Conservation (phyloP, 2,113 vertebrate genomes). For the Oxygymnocypris stewartii region DNA sequence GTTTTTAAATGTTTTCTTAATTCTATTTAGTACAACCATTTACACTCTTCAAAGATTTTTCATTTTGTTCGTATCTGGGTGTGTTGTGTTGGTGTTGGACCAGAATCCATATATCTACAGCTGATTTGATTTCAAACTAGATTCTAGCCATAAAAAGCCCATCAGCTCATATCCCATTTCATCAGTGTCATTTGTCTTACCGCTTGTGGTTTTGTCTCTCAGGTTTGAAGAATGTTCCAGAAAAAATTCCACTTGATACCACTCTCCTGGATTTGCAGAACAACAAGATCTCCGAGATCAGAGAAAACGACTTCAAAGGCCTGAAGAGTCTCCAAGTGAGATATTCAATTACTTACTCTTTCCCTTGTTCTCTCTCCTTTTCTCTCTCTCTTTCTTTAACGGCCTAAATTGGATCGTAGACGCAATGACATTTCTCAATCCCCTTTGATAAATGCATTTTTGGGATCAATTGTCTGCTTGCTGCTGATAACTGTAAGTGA, state of each 20-base stretch:
- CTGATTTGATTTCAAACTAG: conserved; percentile 16
- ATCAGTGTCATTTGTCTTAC: conserved; percentile 30
- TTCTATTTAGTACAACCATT: background rate
- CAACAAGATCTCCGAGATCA: conserved; percentile 97
- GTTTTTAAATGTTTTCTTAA: background rate
- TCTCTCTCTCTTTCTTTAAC: background rate
- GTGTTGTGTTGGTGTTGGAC: background rate
- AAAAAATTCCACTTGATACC: conserved; percentile 86
- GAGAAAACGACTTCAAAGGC: conserved; percentile 93
- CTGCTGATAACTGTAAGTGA: background rate
- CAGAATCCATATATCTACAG: background rate
- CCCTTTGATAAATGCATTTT: background rate
- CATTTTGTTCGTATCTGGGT: background rate
- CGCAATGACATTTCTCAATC: background rate
- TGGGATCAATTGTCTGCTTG: background rate
- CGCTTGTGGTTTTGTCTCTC: conserved; percentile 22
- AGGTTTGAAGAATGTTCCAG: conserved; percentile 88
- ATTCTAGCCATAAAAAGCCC: background rate
- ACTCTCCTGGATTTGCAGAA: conserved; percentile 94
- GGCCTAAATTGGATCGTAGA: background rate
- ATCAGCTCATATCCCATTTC: background rate
- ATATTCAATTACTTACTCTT: background rate
- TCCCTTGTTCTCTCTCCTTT: background rate
- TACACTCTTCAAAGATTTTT: background rate
- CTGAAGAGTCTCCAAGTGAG: conserved; percentile 93